phyloP scores from a whole-genome alignment of 2,888 invertebrate genomes.

The Pemphredon lugubris region DNA sequence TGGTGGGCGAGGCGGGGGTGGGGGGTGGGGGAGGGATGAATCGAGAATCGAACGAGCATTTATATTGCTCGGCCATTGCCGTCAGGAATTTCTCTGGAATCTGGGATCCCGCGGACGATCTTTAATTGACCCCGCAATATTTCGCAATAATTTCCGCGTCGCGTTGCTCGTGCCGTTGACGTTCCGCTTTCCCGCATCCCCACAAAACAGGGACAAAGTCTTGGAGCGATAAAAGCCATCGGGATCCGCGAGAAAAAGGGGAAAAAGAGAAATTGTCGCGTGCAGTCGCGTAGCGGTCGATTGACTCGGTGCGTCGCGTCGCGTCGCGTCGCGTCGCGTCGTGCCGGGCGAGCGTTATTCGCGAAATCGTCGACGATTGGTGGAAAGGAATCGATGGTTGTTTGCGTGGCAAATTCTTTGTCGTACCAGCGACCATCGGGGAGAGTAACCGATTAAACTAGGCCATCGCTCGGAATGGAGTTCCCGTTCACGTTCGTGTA shows the following conservation, averaged over 20 bases:
- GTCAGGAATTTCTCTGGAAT: conserved; percentile 47
- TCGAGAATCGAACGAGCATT: conserved; percentile 55
- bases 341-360: neutral
- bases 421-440: neutral
- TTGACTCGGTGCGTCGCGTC: no score
- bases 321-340: no score
- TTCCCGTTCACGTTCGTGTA: no score
- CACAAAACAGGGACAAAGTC: conserved; percentile 1
- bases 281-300: no score
- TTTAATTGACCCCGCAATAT: conserved; percentile 53
- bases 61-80: conserved; percentile 44
- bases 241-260: neutral
- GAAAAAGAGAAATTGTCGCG: no score
- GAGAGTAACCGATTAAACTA: neutral
- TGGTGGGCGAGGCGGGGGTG: neutral
- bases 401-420: neutral
- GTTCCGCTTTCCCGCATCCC: neutral
- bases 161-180: neutral
- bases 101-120: conserved; percentile 23
- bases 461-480: no score
- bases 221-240: neutral
- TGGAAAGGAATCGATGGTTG: neutral
- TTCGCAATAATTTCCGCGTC: conserved; percentile 23
- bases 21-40: conserved; percentile 20
- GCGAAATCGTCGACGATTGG: neutral